Percentiles rank a stretch among this genome's conserved stretches.
These are phyloP conservation scores for Charadrius vociferus DNA, from an alignment of 2,113 vertebrate species.

Conservation along the genomic window DNA sequence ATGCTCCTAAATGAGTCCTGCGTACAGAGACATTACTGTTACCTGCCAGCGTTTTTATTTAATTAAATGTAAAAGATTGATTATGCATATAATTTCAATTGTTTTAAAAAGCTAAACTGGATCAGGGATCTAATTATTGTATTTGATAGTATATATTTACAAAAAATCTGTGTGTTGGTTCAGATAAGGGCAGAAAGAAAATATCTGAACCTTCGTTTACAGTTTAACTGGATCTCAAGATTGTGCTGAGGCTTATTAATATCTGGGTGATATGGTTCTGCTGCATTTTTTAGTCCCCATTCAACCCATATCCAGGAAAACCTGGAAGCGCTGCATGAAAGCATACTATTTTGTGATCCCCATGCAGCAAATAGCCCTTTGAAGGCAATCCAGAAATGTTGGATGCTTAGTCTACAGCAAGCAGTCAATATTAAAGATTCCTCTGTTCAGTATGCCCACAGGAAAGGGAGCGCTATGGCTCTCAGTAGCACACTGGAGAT, in stretches of 20 bases:
- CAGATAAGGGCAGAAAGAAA: background rate
- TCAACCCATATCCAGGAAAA: background rate
- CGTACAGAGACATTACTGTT: background rate
- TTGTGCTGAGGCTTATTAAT: background rate
- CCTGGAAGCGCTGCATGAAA: background rate
- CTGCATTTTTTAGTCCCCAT: background rate
- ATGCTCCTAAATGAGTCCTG: slow-evolving; percentile 48
- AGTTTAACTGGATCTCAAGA: background rate
- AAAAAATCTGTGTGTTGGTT: background rate
- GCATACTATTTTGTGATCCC: background rate
- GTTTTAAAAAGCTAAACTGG: slow-evolving; percentile 16
- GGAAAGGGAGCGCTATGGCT: background rate
- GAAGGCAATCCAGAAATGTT: background rate
- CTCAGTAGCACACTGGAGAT: background rate
- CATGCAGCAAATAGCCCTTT: background rate
- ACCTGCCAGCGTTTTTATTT: slow-evolving; percentile 44
- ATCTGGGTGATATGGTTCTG: background rate
- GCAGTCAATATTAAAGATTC: background rate
- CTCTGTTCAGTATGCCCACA: background rate
- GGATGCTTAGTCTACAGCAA: background rate
- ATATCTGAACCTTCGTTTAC: background rate
- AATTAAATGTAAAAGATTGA: slow-evolving; percentile 57
- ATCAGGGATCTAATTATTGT: background rate
- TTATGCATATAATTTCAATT: slow-evolving; percentile 29
- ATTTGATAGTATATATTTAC: background rate